phyloP scores from a whole-genome alignment of 2,888 invertebrate species.

The Drosophila suboccidentalis region DNA sequence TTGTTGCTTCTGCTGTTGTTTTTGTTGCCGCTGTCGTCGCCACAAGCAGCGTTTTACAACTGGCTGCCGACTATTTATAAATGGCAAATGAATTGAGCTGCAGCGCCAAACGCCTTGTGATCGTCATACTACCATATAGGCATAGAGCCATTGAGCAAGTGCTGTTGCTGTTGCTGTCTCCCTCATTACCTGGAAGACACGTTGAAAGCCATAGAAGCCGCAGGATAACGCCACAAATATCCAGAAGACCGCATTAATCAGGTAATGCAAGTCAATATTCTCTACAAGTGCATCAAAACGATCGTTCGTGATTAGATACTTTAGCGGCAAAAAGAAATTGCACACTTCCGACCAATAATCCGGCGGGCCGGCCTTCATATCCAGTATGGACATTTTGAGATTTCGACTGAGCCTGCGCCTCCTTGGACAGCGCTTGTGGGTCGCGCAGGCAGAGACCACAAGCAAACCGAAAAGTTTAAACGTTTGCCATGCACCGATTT shows the following conservation, averaged over 20 bases:
- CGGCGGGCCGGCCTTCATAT: conserved; percentile 82
- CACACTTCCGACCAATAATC: conserved; percentile 84
- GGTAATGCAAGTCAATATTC: conserved; percentile 83
- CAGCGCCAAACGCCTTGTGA: conserved; percentile 23
- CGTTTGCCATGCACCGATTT: conserved; percentile 54
- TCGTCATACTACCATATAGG: conserved; percentile 11
- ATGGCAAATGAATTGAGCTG: conserved; percentile 40
- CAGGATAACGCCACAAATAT: conserved; percentile 81
- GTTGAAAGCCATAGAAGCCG: conserved; percentile 83
- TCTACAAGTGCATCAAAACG: conserved; percentile 83
- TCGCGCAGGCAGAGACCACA: conserved; percentile 9
- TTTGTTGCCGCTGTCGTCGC: not conserved
- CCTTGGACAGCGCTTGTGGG: conserved; percentile 14
- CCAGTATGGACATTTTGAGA: conserved; percentile 83
- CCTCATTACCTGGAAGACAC: conserved; percentile 83
- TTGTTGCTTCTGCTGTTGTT: not conserved
- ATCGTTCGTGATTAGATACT: conserved; percentile 82
- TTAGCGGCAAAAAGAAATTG: conserved; percentile 84
- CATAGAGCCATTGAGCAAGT: not conserved
- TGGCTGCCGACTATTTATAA: conserved; percentile 73
- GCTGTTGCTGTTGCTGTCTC: not conserved
- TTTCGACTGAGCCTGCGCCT: conserved; percentile 17
- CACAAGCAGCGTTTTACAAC: conserved; percentile 16
- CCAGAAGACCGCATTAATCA: conserved; percentile 85
- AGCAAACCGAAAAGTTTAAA: conserved; percentile 18